Evolutionary conservation across 35 echinoderm and acorn worm species (phyloP), one percentile per base, ranked within the genome.

Genomic region (Strongylocentrotus purpuratus): DNA sequence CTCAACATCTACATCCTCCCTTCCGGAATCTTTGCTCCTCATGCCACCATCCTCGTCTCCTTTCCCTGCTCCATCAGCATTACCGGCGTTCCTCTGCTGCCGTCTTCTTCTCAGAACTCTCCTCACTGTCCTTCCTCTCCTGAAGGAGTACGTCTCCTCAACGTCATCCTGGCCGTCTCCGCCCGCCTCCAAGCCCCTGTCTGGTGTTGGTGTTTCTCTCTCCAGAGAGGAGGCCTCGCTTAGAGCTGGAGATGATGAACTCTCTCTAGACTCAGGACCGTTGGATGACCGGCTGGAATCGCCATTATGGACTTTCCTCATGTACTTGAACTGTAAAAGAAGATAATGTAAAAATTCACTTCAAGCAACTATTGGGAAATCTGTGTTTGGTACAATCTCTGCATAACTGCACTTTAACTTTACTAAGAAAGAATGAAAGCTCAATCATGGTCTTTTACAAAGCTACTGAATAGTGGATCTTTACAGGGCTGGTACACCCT

Each of bases 211-310:
- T 4, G 91, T 93, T 58, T 93, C 91, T 32, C 91, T 22, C 91
- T 93, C 46, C 3, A 32, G 50, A 31, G 96, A 94, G 10, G 87
- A 58, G 41, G 92, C 93, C 22, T 96, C 96, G 61, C 96, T 96
- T n/a, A 87, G 96, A 47, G 93, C 96, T 47, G 96, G 96, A 65
- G 96, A 96, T 31, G 96, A 31, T 6, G 94, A 58, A 47, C 52
- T 58, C 1, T 94, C 85, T 28, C 96, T 86, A 48, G 93, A 61
- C 22, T 94, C 96, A 4, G 12, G 55, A 25, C 94, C 59, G 88
- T 18, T 95, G 31, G 95, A 95, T 4, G 87, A 65, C 25, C 47
- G 58, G 65, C 46, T 50, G n/a, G 91, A 93, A 17, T 47, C 48
- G 17, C 91, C 91, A 31, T 58, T 88, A 33, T 95, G 86, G 32